A percentile compares a stretch with the other conserved stretches of the same genome.
Evolutionary conservation across 1,140 invertebrate species (phyloP).

Genomic region (Camponotus pennsylvanicus): DNA sequence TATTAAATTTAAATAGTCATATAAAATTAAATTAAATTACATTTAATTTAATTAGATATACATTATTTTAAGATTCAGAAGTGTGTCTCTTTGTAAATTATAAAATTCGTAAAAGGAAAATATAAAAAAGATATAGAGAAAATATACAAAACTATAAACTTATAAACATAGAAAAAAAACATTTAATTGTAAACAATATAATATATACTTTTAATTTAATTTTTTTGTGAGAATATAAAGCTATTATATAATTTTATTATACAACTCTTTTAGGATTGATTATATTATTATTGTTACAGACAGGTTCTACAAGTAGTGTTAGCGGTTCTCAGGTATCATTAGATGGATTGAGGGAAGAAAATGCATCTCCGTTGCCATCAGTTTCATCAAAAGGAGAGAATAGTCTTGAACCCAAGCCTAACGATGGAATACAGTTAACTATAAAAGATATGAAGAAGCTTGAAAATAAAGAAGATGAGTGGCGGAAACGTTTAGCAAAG

Average conservation of each 20-base stretch:
- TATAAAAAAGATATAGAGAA: no score
- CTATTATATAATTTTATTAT: neutral
- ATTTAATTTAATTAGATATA: no score
- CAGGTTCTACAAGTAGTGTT: conserved; percentile 88
- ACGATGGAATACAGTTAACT: conserved; percentile 81
- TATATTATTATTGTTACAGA: conserved; percentile 69
- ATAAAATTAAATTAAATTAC: no score
- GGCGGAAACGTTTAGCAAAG: conserved; percentile 85
- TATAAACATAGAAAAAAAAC: no score
- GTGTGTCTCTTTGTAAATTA: no score
- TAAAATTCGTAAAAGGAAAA: no score
- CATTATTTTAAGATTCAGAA: no score
- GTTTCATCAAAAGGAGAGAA: conserved; percentile 78
- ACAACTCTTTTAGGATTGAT: neutral
- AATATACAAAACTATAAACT: no score
- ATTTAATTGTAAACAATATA: neutral
- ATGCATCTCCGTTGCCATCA: conserved; percentile 73
- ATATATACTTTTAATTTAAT: neutral
- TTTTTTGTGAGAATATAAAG: conserved; percentile 9
- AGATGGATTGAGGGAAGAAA: conserved; percentile 81
- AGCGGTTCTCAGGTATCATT: conserved; percentile 85
- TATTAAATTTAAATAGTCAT: no score
- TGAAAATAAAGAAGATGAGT: conserved; percentile 87
- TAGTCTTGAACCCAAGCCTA: conserved; percentile 81
- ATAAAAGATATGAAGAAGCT: conserved; percentile 85